Evolutionary conservation across 2,113 vertebrate genomes (phyloP).

Genomic region (Plotosus lineatus): DNA sequence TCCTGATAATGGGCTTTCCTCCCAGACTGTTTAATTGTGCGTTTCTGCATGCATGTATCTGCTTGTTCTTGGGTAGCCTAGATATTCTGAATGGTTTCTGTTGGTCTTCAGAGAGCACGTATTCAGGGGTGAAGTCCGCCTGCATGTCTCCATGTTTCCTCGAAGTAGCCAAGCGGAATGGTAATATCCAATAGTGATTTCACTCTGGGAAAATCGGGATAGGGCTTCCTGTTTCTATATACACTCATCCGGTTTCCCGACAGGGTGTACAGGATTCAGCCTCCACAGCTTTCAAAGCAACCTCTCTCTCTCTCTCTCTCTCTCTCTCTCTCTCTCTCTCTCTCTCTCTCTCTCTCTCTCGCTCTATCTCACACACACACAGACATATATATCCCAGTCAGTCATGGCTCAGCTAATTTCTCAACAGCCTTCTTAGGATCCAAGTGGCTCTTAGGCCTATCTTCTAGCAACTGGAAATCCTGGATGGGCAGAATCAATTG

Average conservation of each 20-base stretch:
- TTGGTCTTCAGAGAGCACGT: slow-evolving; percentile 16
- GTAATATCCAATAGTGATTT: slow-evolving; percentile 55
- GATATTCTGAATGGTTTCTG: neutral
- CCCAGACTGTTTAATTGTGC: slow-evolving; percentile 29
- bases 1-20: slow-evolving; percentile 46
- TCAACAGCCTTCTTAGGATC: slow-evolving; percentile 9
- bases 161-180: slow-evolving; percentile 30
- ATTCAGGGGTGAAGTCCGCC: slow-evolving; percentile 2
- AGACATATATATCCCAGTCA: slow-evolving; percentile 14
- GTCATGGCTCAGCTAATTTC: slow-evolving; percentile 21
- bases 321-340: no score
- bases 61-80: slow-evolving; percentile 6
- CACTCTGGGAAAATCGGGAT: slow-evolving; percentile 71
- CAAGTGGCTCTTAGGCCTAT: slow-evolving; percentile 23
- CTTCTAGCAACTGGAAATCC: slow-evolving; percentile 6
- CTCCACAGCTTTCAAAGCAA: slow-evolving; percentile 56
- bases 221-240: slow-evolving; percentile 72
- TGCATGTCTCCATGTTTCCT: slow-evolving; percentile 12
- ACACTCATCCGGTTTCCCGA: slow-evolving; percentile 72
- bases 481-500: slow-evolving; percentile 19
- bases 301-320: no score
- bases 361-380: slow-evolving; percentile 13
- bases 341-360: no score
- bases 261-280: slow-evolving; percentile 57
- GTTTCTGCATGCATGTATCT: slow-evolving; percentile 16